phyloP scores from a whole-genome alignment of 2,888 invertebrate genomes.

The Gymnosoma rotundatum region DNA sequence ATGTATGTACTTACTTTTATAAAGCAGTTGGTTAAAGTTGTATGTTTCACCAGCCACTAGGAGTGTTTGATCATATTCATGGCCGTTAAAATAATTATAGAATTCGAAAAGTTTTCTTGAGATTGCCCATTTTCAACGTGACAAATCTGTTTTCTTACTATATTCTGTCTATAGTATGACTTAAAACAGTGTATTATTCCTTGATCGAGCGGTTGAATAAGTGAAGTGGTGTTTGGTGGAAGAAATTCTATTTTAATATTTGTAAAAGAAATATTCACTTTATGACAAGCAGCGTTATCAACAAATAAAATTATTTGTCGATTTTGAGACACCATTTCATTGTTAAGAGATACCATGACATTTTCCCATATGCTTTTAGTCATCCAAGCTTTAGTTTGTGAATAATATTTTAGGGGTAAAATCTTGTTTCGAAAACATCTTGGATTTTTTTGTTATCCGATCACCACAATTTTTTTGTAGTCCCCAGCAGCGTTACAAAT shows the following conservation, averaged over 20 bases:
- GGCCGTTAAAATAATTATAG: too few relatives aligned
- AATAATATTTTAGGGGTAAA: conserved; percentile 7
- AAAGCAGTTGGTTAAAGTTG: too few relatives aligned
- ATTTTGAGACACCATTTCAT: conserved; percentile 3
- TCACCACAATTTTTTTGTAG: too few relatives aligned
- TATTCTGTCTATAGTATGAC: conserved; percentile 16
- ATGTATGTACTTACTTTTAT: too few relatives aligned
- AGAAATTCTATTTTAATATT: conserved; percentile 18
- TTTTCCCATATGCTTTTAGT: not conserved
- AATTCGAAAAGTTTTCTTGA: too few relatives aligned
- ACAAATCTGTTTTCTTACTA: not conserved
- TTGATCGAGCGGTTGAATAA: conserved; percentile 25
- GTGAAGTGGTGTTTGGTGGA: conserved; percentile 19
- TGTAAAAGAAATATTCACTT: not conserved
- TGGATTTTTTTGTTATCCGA: conserved; percentile 1
- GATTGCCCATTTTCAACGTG: conserved; percentile 5
- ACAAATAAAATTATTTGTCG: conserved; percentile 10
- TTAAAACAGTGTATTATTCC: conserved; percentile 25
- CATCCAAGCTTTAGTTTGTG: not conserved
- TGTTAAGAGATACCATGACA: conserved; percentile 1
- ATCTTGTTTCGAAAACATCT: not conserved
- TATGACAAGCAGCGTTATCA: conserved; percentile 15
- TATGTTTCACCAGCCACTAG: too few relatives aligned
- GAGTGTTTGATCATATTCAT: too few relatives aligned
- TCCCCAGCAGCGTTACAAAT: too few relatives aligned